Conservation (phyloP, 2,797 vertebrate species). For the Bradypodion pumilum region DNA sequence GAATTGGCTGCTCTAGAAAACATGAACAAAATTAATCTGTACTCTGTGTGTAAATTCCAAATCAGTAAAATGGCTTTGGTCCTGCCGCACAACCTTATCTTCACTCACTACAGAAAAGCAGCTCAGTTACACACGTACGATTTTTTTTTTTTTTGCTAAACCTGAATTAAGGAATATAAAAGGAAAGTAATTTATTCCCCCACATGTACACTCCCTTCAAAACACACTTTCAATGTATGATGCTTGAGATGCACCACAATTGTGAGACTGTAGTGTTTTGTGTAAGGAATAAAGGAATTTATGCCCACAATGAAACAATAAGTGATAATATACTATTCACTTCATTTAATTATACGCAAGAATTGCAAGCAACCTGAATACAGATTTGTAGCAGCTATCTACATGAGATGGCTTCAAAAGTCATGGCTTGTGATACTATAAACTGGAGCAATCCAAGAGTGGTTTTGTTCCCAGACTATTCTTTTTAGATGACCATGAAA, state of each 20-base stretch:
- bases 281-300: too few species aligned
- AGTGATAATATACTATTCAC: background rate
- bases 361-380: constrained; percentile 2
- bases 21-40: background rate
- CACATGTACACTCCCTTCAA: background rate
- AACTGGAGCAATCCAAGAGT: background rate
- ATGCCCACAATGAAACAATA: background rate
- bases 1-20: background rate
- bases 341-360: background rate
- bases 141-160: too few species aligned
- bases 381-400: constrained; percentile 1
- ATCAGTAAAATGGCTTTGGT: background rate
- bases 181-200: background rate
- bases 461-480: background rate
- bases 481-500: background rate
- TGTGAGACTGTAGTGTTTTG: background rate
- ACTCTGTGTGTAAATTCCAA: background rate
- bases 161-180: background rate
- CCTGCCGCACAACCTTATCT: too few species aligned
- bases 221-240: background rate
- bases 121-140: too few species aligned
- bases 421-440: background rate
- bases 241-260: too few species aligned
- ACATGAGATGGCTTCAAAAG: background rate
- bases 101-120: too few species aligned